Base-by-base conservation (phyloP, 92 coral and sea anemone species). In the Porites rus region DNA sequence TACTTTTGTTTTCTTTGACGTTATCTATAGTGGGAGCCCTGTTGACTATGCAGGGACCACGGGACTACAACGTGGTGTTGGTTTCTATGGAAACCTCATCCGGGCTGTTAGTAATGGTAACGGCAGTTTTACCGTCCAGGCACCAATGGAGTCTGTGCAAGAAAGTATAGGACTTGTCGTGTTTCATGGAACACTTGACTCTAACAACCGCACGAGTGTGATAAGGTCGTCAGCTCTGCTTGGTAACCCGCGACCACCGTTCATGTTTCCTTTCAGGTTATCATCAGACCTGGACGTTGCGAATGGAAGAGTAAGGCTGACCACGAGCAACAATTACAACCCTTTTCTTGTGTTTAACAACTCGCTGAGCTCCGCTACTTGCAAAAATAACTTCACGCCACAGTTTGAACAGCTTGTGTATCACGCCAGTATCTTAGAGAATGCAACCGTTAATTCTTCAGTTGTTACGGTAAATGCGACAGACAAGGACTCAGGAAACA, bases 401-500 rank as follows among this genome's bases (percentile, higher is more conserved):
- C 53, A 63, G 62, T 90, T 90, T 79, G 87, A 85, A 22, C 65
- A 74, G 18, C 50, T 62, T 8, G 62, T 75, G 31, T 85, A 90
- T 52, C 58, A 74, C 46, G 84, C 84, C 19, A 58, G 51, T 10
- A 60, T 90, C 75, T 80, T 68, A 2, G 93, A 90, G 69, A 86
- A 90, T 54, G 84, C 90, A 56, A 80, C 93, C 18, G 51, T 74
- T 46, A 90, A 90, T 52, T 24, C 87, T 10, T 64, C 77, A 19
- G 74, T 90, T 20, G 43, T 86, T 25, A 51, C 65, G 43, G 93
- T 90, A 9, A 90, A 90, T 38, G 93, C 93, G n/a, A 90, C 93
- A 9, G 93, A 90, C 72, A 62, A 43, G 46, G 93, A 90, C 51
- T 19, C 64, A 2, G 93, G 90, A 21, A 74, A 90, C 61, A 90